phyloP scores from a whole-genome alignment of 2,888 invertebrate species.

The Steromphala cineraria region DNA sequence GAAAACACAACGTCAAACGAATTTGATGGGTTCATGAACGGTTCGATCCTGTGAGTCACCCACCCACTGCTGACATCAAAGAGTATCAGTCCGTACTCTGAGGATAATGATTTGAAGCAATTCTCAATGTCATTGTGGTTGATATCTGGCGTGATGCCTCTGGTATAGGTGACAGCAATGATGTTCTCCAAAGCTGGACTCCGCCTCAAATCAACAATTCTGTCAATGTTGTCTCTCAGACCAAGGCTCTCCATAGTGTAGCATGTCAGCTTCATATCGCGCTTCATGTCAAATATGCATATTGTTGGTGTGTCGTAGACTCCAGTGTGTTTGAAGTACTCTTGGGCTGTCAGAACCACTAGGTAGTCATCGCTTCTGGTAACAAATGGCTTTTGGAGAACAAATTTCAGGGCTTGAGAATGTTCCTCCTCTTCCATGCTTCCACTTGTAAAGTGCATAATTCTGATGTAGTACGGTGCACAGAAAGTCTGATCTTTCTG shows the following conservation, averaged over 20 bases:
- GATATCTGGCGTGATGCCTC: conserved; percentile 32
- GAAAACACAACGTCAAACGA: conserved; percentile 60
- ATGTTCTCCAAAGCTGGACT: conserved; percentile 47
- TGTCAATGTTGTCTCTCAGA: conserved; percentile 58
- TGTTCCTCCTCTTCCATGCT: conserved; percentile 53
- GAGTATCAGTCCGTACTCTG: conserved; percentile 58
- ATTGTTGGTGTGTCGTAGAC: conserved; percentile 65
- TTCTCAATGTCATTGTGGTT: conserved; percentile 17
- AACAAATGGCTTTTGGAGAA: conserved; percentile 65
- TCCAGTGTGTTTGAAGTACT: conserved; percentile 53
- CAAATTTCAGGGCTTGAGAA: conserved; percentile 53
- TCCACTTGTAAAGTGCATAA: conserved; percentile 53
- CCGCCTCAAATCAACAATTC: conserved; percentile 65
- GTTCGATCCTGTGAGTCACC: conserved; percentile 63
- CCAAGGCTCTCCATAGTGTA: conserved; percentile 66
- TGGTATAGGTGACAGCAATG: conserved; percentile 62
- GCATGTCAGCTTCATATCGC: conserved; percentile 53
- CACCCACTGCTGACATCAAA: conserved; percentile 66
- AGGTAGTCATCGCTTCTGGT: conserved; percentile 68
- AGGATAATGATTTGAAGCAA: background rate
- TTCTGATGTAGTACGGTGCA: conserved; percentile 61
- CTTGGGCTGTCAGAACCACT: conserved; percentile 67
- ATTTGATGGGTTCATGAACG: conserved; percentile 56
- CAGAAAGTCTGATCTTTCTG: conserved; percentile 57
- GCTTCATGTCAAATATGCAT: conserved; percentile 61